Evolutionary conservation across 2,888 invertebrate species (phyloP).

Genomic region (Dromius quadrimaculatus): DNA sequence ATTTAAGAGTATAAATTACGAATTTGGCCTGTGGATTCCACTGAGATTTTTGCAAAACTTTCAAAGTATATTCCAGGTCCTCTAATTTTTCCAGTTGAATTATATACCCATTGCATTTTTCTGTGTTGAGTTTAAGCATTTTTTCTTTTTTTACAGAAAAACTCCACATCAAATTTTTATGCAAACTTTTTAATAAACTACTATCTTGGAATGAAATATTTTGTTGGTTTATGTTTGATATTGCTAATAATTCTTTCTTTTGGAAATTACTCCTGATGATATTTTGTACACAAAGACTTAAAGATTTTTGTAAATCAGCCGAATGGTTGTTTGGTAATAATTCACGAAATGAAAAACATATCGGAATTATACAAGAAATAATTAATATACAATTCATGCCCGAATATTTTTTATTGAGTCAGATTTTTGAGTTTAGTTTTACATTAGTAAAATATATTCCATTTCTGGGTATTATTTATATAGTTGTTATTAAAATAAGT

Average conservation of each 20-base stretch:
- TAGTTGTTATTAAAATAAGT: too few relatives aligned
- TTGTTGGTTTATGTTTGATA: background rate
- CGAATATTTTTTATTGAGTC: too few relatives aligned
- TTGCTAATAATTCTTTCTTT: too few relatives aligned
- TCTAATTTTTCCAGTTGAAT: background rate
- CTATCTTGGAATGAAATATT: background rate
- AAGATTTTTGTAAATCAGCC: background rate
- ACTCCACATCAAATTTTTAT: background rate
- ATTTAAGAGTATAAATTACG: background rate
- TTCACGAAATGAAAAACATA: background rate
- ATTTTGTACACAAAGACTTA: background rate
- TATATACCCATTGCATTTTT: background rate
- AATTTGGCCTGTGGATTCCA: constrained; percentile 26
- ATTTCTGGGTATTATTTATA: too few relatives aligned
- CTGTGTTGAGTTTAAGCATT: background rate
- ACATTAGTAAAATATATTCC: too few relatives aligned
- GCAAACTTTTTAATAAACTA: background rate
- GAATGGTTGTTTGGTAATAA: background rate
- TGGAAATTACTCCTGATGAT: background rate
- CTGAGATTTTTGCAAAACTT: background rate
- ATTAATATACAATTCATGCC: too few relatives aligned
- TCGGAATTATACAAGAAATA: too few relatives aligned
- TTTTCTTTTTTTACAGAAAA: background rate
- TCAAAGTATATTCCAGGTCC: background rate
- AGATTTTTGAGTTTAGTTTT: too few relatives aligned